phyloP scores from a whole-genome alignment of 2,888 invertebrate species.

The Siphonodentalium dalli region DNA sequence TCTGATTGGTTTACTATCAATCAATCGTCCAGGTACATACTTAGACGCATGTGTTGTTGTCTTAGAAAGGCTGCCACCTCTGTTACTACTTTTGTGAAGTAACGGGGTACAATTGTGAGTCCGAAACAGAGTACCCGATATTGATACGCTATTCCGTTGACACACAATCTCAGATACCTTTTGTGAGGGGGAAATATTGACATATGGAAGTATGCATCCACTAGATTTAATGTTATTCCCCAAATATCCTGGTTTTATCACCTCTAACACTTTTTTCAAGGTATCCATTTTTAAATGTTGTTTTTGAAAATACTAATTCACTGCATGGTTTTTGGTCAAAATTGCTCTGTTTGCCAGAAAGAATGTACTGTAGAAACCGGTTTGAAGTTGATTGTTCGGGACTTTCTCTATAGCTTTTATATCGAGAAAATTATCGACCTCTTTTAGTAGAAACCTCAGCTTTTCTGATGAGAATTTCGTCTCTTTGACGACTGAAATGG shows the following conservation, averaged over 20 bases:
- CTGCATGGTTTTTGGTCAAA: background rate
- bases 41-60: background rate
- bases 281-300: background rate
- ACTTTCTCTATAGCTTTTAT: constrained; percentile 3
- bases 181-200: background rate
- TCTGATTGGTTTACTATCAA: background rate
- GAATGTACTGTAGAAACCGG: constrained; percentile 7
- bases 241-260: background rate
- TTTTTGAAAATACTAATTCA: background rate
- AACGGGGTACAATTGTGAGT: background rate
- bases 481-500: constrained; percentile 1
- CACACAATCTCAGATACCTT: constrained; percentile 2
- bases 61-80: background rate
- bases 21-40: background rate
- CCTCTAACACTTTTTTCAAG: background rate
- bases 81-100: constrained; percentile 1
- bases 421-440: background rate
- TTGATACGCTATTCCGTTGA: background rate
- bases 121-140: constrained; percentile 1
- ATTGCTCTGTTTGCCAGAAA: background rate
- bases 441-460: background rate
- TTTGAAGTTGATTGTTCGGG: background rate
- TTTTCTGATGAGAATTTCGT: background rate
- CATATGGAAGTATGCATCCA: background rate
- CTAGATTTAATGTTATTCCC: background rate